Evolutionary conservation across 2,797 vertebrate genomes (phyloP).

Genomic region (Alca torda): DNA sequence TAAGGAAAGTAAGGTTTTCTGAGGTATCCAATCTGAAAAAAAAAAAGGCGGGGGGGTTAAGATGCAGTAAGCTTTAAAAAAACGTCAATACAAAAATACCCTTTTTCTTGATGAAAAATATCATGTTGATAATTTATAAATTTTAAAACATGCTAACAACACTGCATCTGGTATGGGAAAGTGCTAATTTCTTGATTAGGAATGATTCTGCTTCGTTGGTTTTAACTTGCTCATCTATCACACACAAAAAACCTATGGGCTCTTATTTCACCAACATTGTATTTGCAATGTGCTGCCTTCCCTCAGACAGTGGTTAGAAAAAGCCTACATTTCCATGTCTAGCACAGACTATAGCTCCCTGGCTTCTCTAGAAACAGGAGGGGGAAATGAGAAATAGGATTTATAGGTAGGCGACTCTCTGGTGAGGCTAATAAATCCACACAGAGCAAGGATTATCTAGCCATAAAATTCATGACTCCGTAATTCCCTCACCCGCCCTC

Average conservation of each 20-base stretch:
- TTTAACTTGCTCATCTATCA: background rate
- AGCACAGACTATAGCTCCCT: background rate
- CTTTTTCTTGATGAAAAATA: background rate
- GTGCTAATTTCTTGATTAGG: background rate
- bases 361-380: background rate
- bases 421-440: background rate
- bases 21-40: background rate
- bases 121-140: background rate
- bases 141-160: background rate
- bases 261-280: background rate
- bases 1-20: background rate
- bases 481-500: fast-evolving
- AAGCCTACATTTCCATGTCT: background rate
- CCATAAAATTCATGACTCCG: background rate
- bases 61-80: background rate
- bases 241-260: fast-evolving
- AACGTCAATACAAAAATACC: background rate
- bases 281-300: background rate
- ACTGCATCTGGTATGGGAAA: background rate
- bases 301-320: background rate
- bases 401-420: background rate
- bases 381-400: background rate
- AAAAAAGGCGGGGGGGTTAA: background rate
- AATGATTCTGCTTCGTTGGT: background rate
- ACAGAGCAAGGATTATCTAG: background rate